A percentile compares a stretch with the other conserved stretches of the same genome.
These are phyloP conservation scores for Tachina fera DNA, from an alignment of 2,888 invertebrate species.

Conservation along the genomic window DNA sequence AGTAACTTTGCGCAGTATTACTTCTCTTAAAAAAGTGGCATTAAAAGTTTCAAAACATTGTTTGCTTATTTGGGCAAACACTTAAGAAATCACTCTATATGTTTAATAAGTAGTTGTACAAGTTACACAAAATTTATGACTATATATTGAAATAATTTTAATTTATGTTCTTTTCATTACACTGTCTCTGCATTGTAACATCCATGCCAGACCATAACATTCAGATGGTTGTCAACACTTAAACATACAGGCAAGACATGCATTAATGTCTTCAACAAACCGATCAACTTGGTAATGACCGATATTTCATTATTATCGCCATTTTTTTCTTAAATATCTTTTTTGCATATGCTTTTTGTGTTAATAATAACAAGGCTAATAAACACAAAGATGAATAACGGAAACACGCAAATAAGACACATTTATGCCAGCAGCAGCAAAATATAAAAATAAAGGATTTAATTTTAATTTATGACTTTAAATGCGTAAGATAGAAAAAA, in stretches of 20 bases:
- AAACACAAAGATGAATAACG: constrained; percentile 6
- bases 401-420: constrained; percentile 12
- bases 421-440: constrained; percentile 11
- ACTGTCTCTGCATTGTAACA: neutral
- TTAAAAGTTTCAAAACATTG: too few species aligned
- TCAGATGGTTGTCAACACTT: constrained; percentile 35
- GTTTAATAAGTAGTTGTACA: neutral
- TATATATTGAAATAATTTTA: constrained; percentile 22
- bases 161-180: constrained; percentile 24
- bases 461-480: constrained; percentile 45
- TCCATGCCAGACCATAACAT: neutral
- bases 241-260: constrained; percentile 15
- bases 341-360: neutral
- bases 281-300: constrained; percentile 60
- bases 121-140: constrained; percentile 1
- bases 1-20: neutral
- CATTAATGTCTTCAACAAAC: constrained; percentile 23
- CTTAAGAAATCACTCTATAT: neutral
- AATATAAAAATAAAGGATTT: constrained; percentile 11
- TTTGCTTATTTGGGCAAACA: neutral
- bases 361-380: constrained; percentile 38
- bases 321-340: constrained; percentile 21
- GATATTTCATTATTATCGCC: constrained; percentile 65
- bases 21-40: neutral
- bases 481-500: constrained; percentile 14